Conservation (phyloP, 2,113 vertebrate species). For the Platichthys stellatus region DNA sequence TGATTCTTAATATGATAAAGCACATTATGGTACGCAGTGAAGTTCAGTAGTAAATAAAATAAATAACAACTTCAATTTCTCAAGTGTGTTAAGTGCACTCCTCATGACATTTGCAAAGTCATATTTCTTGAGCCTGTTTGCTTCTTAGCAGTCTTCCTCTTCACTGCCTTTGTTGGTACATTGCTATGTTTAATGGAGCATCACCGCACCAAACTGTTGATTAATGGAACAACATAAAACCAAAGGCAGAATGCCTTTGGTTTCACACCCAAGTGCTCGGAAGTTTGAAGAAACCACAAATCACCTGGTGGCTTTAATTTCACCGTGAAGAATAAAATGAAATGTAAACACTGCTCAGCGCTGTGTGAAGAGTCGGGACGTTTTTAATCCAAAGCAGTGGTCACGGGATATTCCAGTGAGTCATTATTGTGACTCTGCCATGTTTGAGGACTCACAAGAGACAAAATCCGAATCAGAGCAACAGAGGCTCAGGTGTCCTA, state of each 20-base stretch:
- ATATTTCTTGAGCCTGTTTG: neutral
- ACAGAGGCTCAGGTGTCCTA: neutral
- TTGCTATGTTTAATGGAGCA: neutral
- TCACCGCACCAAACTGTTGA: neutral
- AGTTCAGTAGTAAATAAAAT: neutral
- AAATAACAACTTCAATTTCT: neutral
- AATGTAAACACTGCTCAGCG: neutral
- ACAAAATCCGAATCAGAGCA: neutral
- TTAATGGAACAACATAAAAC: neutral
- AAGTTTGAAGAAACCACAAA: neutral
- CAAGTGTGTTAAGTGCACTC: neutral
- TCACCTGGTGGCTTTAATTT: neutral
- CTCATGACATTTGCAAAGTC: neutral
- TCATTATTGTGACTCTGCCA: neutral
- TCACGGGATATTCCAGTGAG: neutral
- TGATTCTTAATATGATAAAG: too few relatives aligned
- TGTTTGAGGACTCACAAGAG: neutral
- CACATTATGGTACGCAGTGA: too few relatives aligned
- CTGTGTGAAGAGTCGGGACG: neutral
- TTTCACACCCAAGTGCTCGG: neutral
- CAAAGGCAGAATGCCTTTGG: neutral
- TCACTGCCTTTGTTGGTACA: neutral
- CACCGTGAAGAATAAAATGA: neutral
- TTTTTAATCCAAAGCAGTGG: neutral
- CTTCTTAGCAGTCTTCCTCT: neutral